Conservation (phyloP, 2,113 vertebrate genomes). For the Camelus bactrianus region DNA sequence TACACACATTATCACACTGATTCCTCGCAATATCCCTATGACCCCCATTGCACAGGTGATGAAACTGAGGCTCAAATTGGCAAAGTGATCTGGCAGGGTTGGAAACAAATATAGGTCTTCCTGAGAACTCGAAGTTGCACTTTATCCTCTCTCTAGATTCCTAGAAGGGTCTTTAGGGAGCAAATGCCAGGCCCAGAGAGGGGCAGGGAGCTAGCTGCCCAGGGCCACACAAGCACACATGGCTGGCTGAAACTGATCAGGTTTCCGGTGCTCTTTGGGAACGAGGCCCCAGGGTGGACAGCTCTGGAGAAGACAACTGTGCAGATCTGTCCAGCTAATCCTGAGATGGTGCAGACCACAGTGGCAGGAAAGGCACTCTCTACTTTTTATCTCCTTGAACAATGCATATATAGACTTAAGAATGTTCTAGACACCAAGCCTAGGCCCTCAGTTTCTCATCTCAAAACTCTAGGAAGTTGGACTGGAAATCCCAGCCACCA, state of each 20-base stretch:
- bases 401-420: not conserved
- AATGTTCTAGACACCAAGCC: constrained; percentile 27
- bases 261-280: not conserved
- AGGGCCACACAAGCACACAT: not conserved
- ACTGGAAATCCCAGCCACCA: not conserved
- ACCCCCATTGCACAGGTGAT: not conserved
- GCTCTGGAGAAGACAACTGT: not conserved
- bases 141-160: not conserved
- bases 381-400: not conserved
- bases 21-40: not conserved
- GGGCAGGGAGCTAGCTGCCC: not conserved
- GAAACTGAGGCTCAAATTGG: not conserved
- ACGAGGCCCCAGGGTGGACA: not conserved
- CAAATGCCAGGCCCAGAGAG: not conserved
- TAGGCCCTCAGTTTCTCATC: not conserved
- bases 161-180: not conserved
- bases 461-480: not conserved
- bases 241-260: not conserved
- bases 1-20: no score
- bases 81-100: not conserved
- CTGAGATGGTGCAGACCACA: not conserved
- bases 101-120: not conserved
- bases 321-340: not conserved
- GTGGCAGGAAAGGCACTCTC: not conserved
- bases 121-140: not conserved